Conservation (phyloP, 2,797 vertebrate species). For the Diplodus puntazzo region DNA sequence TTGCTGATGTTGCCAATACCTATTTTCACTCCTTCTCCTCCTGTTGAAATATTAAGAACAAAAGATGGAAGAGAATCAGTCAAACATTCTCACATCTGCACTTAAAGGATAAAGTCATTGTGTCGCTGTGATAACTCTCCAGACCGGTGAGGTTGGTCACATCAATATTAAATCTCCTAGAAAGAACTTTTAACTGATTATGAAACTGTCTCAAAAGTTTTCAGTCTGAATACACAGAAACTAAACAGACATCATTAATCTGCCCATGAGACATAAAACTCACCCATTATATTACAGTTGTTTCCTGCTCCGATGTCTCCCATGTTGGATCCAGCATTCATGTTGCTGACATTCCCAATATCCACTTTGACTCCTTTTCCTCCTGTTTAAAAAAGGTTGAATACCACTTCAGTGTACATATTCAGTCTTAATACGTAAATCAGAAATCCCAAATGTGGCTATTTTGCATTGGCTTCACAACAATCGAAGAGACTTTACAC, state of each 20-base stretch:
- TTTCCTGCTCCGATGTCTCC: constrained; percentile 15
- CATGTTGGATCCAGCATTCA: background rate
- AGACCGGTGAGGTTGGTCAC: background rate
- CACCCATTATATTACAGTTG: constrained; percentile 3
- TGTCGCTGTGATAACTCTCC: background rate
- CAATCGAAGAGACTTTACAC: background rate
- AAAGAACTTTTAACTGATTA: too few relatives aligned
- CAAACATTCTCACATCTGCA: too few relatives aligned
- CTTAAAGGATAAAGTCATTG: too few relatives aligned
- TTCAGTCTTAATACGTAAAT: background rate
- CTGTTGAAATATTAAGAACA: constrained; percentile 1
- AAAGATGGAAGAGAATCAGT: background rate
- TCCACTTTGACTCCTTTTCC: background rate
- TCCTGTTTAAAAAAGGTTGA: background rate
- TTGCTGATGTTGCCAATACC: background rate
- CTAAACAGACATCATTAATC: background rate
- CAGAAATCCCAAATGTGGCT: background rate
- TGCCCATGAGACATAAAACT: background rate
- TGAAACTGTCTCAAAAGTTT: background rate
- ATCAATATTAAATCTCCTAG: too few relatives aligned
- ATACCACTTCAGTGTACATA: background rate
- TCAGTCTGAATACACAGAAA: background rate
- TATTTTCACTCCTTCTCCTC: constrained; percentile 10
- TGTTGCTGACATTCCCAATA: background rate
- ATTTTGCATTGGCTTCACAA: background rate